Evolutionary conservation across 2,888 invertebrate species (phyloP).

Genomic region (Stenodera caucasica): DNA sequence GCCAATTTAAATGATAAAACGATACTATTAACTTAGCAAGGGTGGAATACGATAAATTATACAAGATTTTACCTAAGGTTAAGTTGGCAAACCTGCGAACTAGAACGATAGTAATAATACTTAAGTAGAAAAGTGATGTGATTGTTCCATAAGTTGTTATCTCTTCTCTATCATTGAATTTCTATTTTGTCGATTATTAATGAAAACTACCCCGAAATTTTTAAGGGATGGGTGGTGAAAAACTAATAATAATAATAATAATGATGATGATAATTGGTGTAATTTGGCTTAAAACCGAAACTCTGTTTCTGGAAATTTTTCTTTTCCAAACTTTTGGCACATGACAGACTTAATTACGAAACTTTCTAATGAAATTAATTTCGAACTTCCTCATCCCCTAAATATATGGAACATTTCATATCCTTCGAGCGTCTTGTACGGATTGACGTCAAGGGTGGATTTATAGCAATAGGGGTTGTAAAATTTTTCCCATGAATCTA

Average conservation of each 20-base stretch:
- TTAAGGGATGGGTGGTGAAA: neutral
- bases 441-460: slow-evolving; percentile 1
- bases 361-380: slow-evolving; percentile 54
- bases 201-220: slow-evolving; percentile 38
- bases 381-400: slow-evolving; percentile 48
- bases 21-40: slow-evolving; percentile 53
- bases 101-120: slow-evolving; percentile 8
- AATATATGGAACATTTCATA: slow-evolving; percentile 45
- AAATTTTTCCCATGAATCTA: too few relatives aligned
- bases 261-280: neutral
- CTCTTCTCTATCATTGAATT: too few relatives aligned
- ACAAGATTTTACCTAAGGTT: slow-evolving; percentile 53
- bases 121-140: too few relatives aligned
- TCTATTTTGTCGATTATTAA: too few relatives aligned
- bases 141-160: too few relatives aligned
- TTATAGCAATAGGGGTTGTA: neutral
- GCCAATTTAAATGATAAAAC: slow-evolving; percentile 56
- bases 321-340: slow-evolving; percentile 47
- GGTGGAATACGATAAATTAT: slow-evolving; percentile 53
- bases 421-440: slow-evolving; percentile 39
- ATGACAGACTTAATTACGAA: slow-evolving; percentile 54
- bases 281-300: slow-evolving; percentile 5
- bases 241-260: too few relatives aligned
- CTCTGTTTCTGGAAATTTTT: slow-evolving; percentile 36
- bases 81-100: slow-evolving; percentile 35